These are phyloP conservation scores for Platichthys stellatus DNA, from an alignment of 2,113 vertebrate genomes.

Conservation along the genomic window DNA sequence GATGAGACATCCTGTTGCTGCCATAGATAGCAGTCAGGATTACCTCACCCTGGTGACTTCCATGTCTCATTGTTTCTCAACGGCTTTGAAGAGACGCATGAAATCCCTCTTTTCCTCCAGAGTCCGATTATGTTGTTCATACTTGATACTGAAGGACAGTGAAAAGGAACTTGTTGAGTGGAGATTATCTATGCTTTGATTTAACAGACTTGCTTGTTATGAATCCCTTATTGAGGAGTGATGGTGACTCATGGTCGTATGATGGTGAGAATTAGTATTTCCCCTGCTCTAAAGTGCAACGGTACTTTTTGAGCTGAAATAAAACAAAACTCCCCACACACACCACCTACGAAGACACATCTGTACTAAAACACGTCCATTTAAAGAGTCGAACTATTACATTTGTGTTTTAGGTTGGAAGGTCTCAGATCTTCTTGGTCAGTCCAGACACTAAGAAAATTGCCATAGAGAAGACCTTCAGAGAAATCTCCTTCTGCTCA, in stretches of 20 bases:
- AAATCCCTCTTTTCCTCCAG: background rate
- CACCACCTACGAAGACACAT: background rate
- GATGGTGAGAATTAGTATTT: conserved; percentile 14
- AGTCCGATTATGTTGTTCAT: conserved; percentile 1
- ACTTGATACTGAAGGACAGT: background rate
- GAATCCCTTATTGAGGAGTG: conserved; percentile 3
- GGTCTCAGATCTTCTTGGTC: conserved; percentile 96
- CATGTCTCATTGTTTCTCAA: background rate
- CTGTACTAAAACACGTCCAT: background rate
- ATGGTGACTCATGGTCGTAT: conserved; percentile 27
- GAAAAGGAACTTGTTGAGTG: conserved; percentile 1
- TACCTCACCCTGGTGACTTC: conserved; percentile 40
- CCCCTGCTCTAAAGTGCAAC: background rate
- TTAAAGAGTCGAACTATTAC: conserved; percentile 22
- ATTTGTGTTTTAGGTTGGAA: conserved; percentile 86
- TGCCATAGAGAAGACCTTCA: conserved; percentile 96
- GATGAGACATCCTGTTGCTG: conserved; percentile 38
- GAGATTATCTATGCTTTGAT: conserved; percentile 1
- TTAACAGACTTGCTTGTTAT: background rate
- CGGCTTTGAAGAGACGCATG: background rate
- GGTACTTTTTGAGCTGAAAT: conserved; percentile 2
- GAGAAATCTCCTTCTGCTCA: conserved; percentile 99
- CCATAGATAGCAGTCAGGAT: conserved; percentile 10
- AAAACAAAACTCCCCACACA: conserved; percentile 13
- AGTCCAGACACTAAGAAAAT: conserved; percentile 99